Conservation (phyloP, 1,140 invertebrate genomes). For the Caenorhabditis briggsae region DNA sequence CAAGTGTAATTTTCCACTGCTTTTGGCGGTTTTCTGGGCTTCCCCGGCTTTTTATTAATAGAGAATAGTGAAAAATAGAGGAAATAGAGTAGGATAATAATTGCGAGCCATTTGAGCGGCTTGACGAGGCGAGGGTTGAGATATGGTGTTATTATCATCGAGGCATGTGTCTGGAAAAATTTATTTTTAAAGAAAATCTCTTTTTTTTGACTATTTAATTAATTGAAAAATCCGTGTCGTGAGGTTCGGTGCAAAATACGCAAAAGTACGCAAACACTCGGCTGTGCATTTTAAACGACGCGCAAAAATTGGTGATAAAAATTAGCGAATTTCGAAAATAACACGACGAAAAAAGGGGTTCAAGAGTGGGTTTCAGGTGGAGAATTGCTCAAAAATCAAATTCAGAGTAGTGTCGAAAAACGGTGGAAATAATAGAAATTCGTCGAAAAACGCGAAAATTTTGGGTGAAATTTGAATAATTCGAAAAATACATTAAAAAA, state of each 20-base stretch:
- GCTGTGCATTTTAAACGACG: not conserved
- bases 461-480: too few relatives aligned
- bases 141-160: slow-evolving; percentile 46
- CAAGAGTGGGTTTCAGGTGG: not conserved
- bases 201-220: not conserved
- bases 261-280: not conserved
- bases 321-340: not conserved
- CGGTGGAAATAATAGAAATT: not conserved
- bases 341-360: not conserved
- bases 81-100: not conserved
- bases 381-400: slow-evolving; percentile 13
- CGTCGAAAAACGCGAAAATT: not conserved
- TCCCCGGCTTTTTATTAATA: not conserved
- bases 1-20: slow-evolving; percentile 10
- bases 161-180: slow-evolving; percentile 13
- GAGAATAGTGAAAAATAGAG: not conserved
- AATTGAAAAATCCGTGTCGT: not conserved
- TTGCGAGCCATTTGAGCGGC: slow-evolving; percentile 26
- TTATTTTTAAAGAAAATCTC: not conserved
- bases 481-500: too few relatives aligned
- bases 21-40: slow-evolving; percentile 30
- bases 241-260: not conserved
- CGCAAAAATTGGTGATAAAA: not conserved
- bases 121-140: not conserved
- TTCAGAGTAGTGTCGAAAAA: not conserved